Evolutionary conservation across 2,113 vertebrate species (phyloP).

Genomic region (Cochlearius cochlearius): DNA sequence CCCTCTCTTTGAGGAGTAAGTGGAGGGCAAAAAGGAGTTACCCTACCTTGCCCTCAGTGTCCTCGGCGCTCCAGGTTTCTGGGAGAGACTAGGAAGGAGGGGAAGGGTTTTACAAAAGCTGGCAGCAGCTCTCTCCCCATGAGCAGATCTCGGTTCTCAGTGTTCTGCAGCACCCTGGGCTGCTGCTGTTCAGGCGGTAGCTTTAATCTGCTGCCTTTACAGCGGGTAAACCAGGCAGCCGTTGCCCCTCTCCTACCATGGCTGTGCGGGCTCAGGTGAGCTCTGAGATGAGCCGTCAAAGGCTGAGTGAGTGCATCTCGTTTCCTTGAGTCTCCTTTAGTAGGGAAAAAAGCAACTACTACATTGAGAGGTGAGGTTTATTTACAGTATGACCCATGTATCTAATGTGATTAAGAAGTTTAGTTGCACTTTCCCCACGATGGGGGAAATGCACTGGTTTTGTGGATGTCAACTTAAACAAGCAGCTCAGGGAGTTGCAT

Average conservation of each 20-base stretch:
- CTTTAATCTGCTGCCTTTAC: not conserved
- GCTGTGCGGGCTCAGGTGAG: not conserved
- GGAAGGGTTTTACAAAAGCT: not conserved
- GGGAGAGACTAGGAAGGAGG: not conserved
- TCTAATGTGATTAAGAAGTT: not conserved
- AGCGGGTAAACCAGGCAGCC: not conserved
- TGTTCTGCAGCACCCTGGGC: not conserved
- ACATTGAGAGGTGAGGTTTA: not conserved
- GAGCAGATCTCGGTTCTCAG: fast-evolving
- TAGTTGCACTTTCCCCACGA: not conserved
- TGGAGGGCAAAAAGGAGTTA: not conserved
- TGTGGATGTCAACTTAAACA: not conserved
- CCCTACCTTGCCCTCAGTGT: not conserved
- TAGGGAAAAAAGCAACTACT: not conserved
- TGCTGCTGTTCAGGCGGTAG: not conserved
- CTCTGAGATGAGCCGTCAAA: not conserved
- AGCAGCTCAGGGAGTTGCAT: not conserved
- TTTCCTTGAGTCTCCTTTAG: not conserved
- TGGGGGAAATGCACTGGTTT: not conserved
- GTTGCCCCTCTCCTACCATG: fast-evolving
- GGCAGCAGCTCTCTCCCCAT: not conserved
- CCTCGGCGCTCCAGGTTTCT: fast-evolving
- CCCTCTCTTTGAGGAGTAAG: not conserved
- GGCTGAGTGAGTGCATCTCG: not conserved
- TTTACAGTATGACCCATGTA: not conserved